Conservation (phyloP, 2,888 invertebrate genomes). For the Sceliomorpha sp. region DNA sequence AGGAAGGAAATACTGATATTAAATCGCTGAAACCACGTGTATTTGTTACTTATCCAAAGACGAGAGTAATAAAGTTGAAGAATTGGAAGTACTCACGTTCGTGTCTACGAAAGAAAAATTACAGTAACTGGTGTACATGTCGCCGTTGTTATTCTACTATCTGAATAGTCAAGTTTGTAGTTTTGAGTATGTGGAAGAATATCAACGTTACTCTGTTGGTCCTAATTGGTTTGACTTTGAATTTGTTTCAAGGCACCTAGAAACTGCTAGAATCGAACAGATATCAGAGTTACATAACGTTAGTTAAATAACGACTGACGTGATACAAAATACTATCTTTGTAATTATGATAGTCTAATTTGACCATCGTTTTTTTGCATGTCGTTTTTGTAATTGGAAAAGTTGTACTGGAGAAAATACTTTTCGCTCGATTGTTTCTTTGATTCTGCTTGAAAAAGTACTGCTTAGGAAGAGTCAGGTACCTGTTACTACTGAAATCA, state of each 20-base stretch:
- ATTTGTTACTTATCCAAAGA: background rate
- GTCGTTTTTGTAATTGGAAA: too few species aligned
- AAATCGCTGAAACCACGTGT: conserved; percentile 1
- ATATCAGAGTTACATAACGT: conserved; percentile 6
- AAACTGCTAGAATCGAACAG: conserved; percentile 16
- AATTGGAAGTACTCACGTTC: conserved; percentile 4
- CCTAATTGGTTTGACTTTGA: conserved; percentile 7
- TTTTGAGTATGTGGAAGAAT: background rate
- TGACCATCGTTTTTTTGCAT: too few species aligned
- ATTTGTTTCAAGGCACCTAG: conserved; percentile 28
- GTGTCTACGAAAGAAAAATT: background rate
- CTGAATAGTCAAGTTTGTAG: too few species aligned
- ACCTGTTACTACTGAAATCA: conserved; percentile 28
- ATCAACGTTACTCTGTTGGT: conserved; percentile 5
- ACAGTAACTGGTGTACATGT: too few species aligned
- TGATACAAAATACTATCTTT: background rate
- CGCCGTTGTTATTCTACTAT: too few species aligned
- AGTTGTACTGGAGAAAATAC: too few species aligned
- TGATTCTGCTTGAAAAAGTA: too few species aligned
- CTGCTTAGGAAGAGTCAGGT: conserved; percentile 23
- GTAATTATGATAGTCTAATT: background rate
- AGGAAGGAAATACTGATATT: background rate
- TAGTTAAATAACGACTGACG: background rate
- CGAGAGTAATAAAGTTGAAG: conserved; percentile 3
- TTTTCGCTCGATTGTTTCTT: too few species aligned